These are phyloP conservation scores for Strix aluco DNA, from an alignment of 2,113 vertebrate species.

Conservation along the genomic window DNA sequence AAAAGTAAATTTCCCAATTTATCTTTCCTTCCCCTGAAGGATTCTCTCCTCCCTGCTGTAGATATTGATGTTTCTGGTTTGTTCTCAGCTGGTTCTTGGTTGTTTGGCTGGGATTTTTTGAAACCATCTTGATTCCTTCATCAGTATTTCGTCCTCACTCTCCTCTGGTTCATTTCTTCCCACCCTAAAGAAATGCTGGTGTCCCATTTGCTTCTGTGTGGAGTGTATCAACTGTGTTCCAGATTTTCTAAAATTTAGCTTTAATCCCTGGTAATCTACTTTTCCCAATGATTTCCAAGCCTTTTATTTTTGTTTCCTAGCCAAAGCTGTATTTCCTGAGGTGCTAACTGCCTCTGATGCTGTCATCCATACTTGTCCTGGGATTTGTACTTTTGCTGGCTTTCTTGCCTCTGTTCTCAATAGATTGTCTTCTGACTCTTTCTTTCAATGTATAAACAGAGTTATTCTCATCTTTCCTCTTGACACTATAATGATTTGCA, in stretches of 20 bases:
- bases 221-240: background rate
- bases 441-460: background rate
- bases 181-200: background rate
- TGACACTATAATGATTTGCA: background rate
- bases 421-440: background rate
- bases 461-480: background rate
- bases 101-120: background rate
- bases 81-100: background rate
- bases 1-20: background rate
- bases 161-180: background rate
- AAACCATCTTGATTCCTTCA: background rate
- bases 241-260: background rate
- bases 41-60: background rate
- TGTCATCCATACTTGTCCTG: background rate
- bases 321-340: background rate
- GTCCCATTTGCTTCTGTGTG: background rate
- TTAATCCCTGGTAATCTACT: background rate
- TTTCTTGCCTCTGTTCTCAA: background rate
- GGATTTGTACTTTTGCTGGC: background rate
- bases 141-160: background rate
- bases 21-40: background rate
- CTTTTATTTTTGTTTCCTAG: background rate
- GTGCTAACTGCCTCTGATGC: background rate
- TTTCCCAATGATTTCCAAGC: background rate
- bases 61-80: background rate